Evolutionary conservation across 2,888 invertebrate genomes (phyloP).

Genomic region (Trissolcus japonicus): DNA sequence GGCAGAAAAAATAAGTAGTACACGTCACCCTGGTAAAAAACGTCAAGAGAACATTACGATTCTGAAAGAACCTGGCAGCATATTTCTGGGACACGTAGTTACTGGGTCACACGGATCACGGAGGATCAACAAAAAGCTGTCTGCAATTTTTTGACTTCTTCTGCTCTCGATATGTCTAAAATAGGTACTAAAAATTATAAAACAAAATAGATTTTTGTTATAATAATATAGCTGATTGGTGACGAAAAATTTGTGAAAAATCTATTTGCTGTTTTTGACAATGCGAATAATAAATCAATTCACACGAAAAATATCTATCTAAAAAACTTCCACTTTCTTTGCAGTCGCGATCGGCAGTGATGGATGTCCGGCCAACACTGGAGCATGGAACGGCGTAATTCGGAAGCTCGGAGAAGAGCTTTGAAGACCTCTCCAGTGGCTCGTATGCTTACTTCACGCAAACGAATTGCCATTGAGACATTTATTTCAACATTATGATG

Average conservation of each 20-base stretch:
- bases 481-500: constrained; percentile 25
- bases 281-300: too few species aligned
- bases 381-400: constrained; percentile 21
- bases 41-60: constrained; percentile 25
- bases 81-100: constrained; percentile 18
- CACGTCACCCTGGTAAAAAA: constrained; percentile 12
- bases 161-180: constrained; percentile 3
- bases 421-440: constrained; percentile 15
- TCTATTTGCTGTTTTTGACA: too few species aligned
- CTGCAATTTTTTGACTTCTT: constrained; percentile 3
- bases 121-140: constrained; percentile 6
- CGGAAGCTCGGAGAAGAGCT: not conserved
- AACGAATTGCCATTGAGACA: constrained; percentile 19
- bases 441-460: constrained; percentile 12
- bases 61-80: constrained; percentile 16
- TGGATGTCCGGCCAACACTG: constrained; percentile 16
- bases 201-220: too few species aligned
- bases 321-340: not conserved
- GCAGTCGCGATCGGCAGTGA: constrained; percentile 20
- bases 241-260: too few species aligned
- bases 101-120: too few species aligned
- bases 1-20: constrained; percentile 16
- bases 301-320: too few species aligned
- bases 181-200: not conserved
- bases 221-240: too few species aligned